Conservation (phyloP, 2,113 vertebrate genomes). For the Chrysochloris asiatica region DNA sequence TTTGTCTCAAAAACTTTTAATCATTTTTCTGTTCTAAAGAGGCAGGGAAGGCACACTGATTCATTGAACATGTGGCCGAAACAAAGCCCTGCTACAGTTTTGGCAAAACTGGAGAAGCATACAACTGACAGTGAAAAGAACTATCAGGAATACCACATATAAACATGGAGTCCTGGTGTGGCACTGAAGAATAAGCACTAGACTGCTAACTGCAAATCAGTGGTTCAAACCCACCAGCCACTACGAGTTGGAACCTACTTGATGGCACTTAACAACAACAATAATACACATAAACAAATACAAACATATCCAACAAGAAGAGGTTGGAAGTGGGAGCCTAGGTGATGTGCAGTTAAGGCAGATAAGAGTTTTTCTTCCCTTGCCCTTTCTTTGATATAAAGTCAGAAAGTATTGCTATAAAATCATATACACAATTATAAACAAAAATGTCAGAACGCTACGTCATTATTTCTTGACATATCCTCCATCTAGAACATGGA, state of each 20-base stretch:
- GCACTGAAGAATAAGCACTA: too few species aligned
- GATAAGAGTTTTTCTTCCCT: not conserved
- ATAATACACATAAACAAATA: not conserved
- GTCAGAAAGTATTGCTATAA: too few species aligned
- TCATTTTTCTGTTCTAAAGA: not conserved
- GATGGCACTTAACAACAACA: too few species aligned
- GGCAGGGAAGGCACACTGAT: not conserved
- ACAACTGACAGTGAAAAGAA: slow-evolving; percentile 2
- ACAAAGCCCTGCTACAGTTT: not conserved
- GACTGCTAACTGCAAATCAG: too few species aligned
- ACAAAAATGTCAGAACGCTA: too few species aligned
- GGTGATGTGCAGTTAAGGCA: not conserved
- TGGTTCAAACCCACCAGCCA: too few species aligned
- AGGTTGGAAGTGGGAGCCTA: not conserved
- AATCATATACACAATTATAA: too few species aligned
- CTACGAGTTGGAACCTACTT: too few species aligned
- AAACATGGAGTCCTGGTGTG: too few species aligned
- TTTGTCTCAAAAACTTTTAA: slow-evolving; percentile 35
- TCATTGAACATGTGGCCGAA: slow-evolving; percentile 3
- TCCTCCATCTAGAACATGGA: too few species aligned
- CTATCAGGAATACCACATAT: too few species aligned
- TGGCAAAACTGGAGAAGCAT: slow-evolving; percentile 25
- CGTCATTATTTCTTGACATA: too few species aligned
- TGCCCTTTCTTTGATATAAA: not conserved
- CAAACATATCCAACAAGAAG: not conserved